phyloP scores from a whole-genome alignment of 2,888 invertebrate species.

The Caenorhabditis afra region DNA sequence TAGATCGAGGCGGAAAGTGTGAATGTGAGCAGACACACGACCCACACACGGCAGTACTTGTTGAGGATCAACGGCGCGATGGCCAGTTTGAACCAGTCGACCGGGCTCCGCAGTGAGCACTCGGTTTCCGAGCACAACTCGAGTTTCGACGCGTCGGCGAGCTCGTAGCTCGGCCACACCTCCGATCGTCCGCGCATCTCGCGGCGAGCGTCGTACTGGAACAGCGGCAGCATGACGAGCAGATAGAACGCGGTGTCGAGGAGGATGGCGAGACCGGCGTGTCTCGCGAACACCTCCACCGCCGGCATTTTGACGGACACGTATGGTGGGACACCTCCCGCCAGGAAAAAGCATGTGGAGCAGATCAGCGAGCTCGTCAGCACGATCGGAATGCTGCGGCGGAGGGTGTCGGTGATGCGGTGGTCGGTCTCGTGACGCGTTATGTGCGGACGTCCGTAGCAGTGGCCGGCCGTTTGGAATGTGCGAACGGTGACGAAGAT shows the following conservation, averaged over 20 bases:
- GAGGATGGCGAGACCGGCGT: constrained; percentile 51
- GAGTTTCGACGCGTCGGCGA: constrained; percentile 2
- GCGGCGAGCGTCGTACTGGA: constrained; percentile 44
- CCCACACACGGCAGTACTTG: constrained; percentile 10
- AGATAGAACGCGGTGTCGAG: constrained; percentile 43
- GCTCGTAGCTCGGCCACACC: constrained; percentile 36
- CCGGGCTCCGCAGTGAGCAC: constrained; percentile 29
- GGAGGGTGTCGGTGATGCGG: constrained; percentile 33
- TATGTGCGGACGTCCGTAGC: constrained; percentile 28
- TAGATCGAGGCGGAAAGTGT: constrained; percentile 13
- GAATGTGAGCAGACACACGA: background rate
- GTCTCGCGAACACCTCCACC: constrained; percentile 41
- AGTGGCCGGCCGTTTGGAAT: constrained; percentile 39
- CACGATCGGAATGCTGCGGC: constrained; percentile 38
- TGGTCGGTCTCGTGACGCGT: constrained; percentile 17
- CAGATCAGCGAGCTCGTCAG: constrained; percentile 49
- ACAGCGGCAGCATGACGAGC: constrained; percentile 38
- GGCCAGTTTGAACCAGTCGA: constrained; percentile 46
- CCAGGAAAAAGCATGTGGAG: constrained; percentile 35
- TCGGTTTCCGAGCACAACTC: background rate
- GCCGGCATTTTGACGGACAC: constrained; percentile 47
- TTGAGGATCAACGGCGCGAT: constrained; percentile 36
- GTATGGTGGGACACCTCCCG: constrained; percentile 43
- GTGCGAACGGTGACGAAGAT: constrained; percentile 93
- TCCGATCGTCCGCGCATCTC: constrained; percentile 43